Evolutionary conservation across 2,888 invertebrate genomes (phyloP).

Genomic region (Brachyptera risi): DNA sequence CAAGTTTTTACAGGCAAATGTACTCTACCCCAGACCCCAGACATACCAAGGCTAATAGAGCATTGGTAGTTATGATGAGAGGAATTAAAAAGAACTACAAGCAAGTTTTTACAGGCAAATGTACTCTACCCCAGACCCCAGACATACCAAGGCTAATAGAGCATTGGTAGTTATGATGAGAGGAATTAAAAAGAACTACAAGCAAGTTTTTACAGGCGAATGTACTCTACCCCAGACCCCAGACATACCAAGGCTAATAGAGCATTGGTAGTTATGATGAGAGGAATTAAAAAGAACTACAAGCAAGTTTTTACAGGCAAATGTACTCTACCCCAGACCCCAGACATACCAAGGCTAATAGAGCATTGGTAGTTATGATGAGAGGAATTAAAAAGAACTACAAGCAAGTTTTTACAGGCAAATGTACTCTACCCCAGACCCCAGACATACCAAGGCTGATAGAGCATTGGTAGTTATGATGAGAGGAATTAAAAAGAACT

Average conservation of each 20-base stretch:
- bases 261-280: slow-evolving; percentile 9
- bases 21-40: too few species aligned
- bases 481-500: slow-evolving; percentile 17
- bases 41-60: background rate
- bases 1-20: too few species aligned
- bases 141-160: too few species aligned
- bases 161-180: slow-evolving; percentile 13
- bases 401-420: slow-evolving; percentile 16
- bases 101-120: too few species aligned
- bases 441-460: too few species aligned
- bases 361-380: slow-evolving; percentile 10
- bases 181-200: slow-evolving; percentile 18
- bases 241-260: too few species aligned
- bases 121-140: too few species aligned
- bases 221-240: too few species aligned
- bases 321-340: too few species aligned
- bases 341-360: too few species aligned
- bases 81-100: slow-evolving; percentile 20
- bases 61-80: slow-evolving; percentile 10
- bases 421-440: too few species aligned
- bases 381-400: slow-evolving; percentile 17
- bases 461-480: slow-evolving; percentile 11
- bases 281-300: slow-evolving; percentile 18
- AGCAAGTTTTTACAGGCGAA: slow-evolving; percentile 16
- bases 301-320: slow-evolving; percentile 18